Base-by-base conservation (phyloP, 2,113 vertebrate genomes). In the Zootoca vivipara region DNA sequence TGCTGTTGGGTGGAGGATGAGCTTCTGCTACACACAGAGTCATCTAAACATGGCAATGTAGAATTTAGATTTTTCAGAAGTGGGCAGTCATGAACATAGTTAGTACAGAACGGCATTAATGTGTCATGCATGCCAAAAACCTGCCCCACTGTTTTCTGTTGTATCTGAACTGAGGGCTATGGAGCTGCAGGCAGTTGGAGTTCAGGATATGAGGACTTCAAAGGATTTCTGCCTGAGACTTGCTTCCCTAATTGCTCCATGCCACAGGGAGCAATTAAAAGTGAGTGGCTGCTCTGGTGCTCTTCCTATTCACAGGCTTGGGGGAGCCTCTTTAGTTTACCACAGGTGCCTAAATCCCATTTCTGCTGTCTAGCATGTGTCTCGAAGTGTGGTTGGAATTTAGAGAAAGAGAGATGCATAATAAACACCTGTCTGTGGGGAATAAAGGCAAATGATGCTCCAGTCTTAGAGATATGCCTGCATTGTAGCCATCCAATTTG, bases 181-280 rank as follows among this genome's bases (percentile, higher is more conserved):
- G 72, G 62, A 56, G 58, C 86, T 18, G 22, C n/a, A 46, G 38
- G 88, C 35, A 74, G 28, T 46, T 22, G 77, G 58, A 30, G 38
- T 46, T 56, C 77, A 73, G 69, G 58, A 74, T 56, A 15, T 38
- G 58, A 75, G 28, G 28, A 82, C 78, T 85, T 74, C 78, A 74
- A 73, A 75, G 83, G 69, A n/a, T 35, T 81, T 74, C 38, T 62
- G 56, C 33, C 7, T 30, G 30, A 74, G 40, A 15, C 40, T 89
- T 64, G 20, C 30, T 64, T 82, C 65, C 70, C 78, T 65, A 67
- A 74, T 85, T 81, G 40, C 56, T 65, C 38, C 83, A 77, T 88
- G 80, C 81, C 9, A 56, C 33, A 77, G 58, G 80, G 73, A 88
- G 80, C 80, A 81, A 85, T 80, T 85, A 89, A 80, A 89, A 74